These are phyloP conservation scores for Gorsachius magnificus DNA, from an alignment of 2,797 vertebrate genomes.

Conservation along the genomic window DNA sequence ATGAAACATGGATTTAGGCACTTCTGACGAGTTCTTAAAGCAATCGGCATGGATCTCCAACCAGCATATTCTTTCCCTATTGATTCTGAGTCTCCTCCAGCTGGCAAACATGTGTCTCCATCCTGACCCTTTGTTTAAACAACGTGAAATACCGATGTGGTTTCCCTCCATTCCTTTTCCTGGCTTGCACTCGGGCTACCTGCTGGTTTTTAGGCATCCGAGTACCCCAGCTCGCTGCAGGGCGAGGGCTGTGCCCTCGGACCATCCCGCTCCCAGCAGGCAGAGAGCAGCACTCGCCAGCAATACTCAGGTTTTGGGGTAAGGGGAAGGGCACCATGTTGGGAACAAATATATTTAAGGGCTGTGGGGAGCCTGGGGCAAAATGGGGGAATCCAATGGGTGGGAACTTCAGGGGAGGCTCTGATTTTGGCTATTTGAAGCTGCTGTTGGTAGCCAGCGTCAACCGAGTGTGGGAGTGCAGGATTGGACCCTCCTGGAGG, in stretches of 20 bases:
- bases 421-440: not conserved
- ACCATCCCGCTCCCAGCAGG: fast-evolving
- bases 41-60: not conserved
- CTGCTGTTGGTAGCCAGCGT: not conserved
- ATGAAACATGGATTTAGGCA: not conserved
- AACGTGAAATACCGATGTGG: not conserved
- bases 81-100: conserved; percentile 23
- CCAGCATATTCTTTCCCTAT: not conserved
- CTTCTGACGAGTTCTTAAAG: not conserved
- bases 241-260: not conserved
- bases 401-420: not conserved
- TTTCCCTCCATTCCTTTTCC: not conserved
- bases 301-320: fast-evolving
- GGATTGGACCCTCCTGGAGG: not conserved
- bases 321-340: fast-evolving
- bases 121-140: not conserved
- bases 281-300: not conserved
- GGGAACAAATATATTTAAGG: not conserved
- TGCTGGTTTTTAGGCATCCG: not conserved
- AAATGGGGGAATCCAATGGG: fast-evolving
- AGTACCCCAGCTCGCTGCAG: not conserved
- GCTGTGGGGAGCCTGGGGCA: not conserved
- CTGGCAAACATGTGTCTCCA: not conserved
- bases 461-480: not conserved
- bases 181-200: not conserved